Evolutionary conservation across 2,888 invertebrate genomes (phyloP).

Genomic region (Tetanocera ferruginea): DNA sequence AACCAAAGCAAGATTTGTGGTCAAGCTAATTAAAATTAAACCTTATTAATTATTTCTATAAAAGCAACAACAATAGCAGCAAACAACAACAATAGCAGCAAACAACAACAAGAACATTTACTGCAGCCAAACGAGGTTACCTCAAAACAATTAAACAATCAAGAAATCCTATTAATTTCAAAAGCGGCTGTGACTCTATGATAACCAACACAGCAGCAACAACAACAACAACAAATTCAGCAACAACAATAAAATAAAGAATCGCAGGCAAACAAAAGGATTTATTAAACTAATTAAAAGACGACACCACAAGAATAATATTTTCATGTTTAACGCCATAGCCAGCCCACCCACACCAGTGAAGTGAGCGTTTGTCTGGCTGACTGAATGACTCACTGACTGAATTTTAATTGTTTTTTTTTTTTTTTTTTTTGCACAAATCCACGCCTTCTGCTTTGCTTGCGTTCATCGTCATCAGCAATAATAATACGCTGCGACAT

Average conservation of each 20-base stretch:
- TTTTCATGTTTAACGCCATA: neutral
- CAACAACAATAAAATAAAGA: neutral
- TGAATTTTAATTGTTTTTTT: too few species aligned
- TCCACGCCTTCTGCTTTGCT: too few species aligned
- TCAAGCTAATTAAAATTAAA: too few species aligned
- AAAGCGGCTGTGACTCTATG: too few species aligned
- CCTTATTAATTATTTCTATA: neutral
- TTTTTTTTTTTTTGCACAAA: too few species aligned
- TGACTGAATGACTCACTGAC: too few species aligned
- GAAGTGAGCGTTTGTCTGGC: too few species aligned
- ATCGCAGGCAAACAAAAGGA: neutral
- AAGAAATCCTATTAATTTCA: neutral
- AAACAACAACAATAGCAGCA: neutral
- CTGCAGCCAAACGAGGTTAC: neutral
- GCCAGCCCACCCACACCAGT: too few species aligned
- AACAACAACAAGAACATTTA: neutral
- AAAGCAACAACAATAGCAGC: neutral
- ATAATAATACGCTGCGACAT: neutral
- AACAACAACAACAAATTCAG: too few species aligned
- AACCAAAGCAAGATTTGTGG: too few species aligned
- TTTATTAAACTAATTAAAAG: conserved; percentile 19
- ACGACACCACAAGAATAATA: neutral
- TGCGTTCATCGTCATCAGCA: too few species aligned
- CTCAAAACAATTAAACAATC: neutral
- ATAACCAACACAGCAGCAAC: too few species aligned